phyloP scores from a whole-genome alignment of 1,140 invertebrate genomes.

The Penaeus japonicus region DNA sequence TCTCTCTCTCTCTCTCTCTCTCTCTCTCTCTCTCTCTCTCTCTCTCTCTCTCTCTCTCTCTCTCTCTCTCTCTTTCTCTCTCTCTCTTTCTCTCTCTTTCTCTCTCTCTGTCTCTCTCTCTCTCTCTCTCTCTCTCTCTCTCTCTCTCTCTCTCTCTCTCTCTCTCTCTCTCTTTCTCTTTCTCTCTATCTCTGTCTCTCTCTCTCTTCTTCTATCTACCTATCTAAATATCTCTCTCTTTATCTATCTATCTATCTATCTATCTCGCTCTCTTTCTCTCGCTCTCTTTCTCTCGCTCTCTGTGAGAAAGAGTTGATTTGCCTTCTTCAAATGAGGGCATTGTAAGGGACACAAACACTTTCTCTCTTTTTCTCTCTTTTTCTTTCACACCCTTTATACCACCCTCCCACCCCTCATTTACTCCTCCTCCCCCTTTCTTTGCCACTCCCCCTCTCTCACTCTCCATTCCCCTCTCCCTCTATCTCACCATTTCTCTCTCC shows the following conservation, averaged over 20 bases:
- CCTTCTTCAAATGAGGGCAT: too few relatives aligned
- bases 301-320: too few relatives aligned
- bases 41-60: not conserved
- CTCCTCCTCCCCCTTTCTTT: too few relatives aligned
- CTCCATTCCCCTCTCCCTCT: too few relatives aligned
- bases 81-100: not conserved
- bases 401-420: too few relatives aligned
- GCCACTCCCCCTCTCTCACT: too few relatives aligned
- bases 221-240: not conserved
- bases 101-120: not conserved
- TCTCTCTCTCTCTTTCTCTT: not conserved
- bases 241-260: constrained; percentile 15
- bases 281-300: not conserved
- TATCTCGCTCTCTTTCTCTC: not conserved
- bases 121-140: not conserved
- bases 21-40: not conserved
- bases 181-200: not conserved
- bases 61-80: constrained; percentile 4
- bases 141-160: not conserved
- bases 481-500: not conserved
- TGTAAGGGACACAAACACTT: too few relatives aligned
- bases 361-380: too few relatives aligned
- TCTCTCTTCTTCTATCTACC: not conserved
- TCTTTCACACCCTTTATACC: too few relatives aligned
- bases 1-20: not conserved